Evolutionary conservation across 2,797 vertebrate genomes (phyloP).

Genomic region (Geotrypetes seraphini): DNA sequence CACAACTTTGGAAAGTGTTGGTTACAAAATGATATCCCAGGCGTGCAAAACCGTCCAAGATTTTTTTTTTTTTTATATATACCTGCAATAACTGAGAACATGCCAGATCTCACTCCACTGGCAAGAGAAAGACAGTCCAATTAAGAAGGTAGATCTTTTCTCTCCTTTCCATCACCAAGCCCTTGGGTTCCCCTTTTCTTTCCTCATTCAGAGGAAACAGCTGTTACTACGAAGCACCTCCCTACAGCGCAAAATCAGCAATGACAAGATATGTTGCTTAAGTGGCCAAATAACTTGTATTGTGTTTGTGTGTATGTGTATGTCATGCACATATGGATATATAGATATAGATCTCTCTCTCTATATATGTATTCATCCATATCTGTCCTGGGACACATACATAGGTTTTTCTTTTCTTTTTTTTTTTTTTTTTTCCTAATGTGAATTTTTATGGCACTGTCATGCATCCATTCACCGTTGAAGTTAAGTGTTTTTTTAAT

Average conservation of each 20-base stretch:
- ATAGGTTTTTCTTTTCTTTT: conserved; percentile 62
- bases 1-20: conserved; percentile 47
- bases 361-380: no score
- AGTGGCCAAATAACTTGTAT: no score
- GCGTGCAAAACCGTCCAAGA: conserved; percentile 40
- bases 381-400: conserved; percentile 66
- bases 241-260: conserved; percentile 20
- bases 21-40: conserved; percentile 56
- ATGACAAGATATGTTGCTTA: conserved; percentile 31
- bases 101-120: conserved; percentile 42
- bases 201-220: no score
- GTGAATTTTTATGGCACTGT: conserved; percentile 64
- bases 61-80: no score
- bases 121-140: conserved; percentile 34
- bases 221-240: no score
- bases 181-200: conserved; percentile 1
- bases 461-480: conserved; percentile 63
- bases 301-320: no score
- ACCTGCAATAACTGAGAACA: no score
- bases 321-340: no score
- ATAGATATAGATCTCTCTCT: no score
- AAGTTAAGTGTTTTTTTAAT: conserved; percentile 77
- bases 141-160: conserved; percentile 18
- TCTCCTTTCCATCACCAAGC: neutral
- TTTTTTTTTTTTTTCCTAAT: conserved; percentile 64